Evolutionary conservation across 2,797 vertebrate species (phyloP), one percentile per base, ranked within the genome.

Genomic region (Pelobates cultripes): DNA sequence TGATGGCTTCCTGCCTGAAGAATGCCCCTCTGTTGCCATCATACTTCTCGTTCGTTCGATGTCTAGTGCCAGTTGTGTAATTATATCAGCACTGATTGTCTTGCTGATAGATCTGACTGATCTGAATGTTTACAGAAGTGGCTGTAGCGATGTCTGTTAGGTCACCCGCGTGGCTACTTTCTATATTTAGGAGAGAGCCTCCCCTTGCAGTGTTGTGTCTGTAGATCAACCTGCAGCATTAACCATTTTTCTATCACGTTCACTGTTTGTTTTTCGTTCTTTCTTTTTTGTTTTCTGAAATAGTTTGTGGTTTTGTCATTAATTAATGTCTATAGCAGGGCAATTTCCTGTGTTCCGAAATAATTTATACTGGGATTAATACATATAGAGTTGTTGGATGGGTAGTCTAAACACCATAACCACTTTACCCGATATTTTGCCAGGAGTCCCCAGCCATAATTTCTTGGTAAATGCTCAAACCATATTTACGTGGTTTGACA

Each of bases 21-120:
- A 68, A 12, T 57, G 71, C 45, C 17, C 10, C 47, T 51, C 47
- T 57, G 63, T 17, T 68, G 70, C 47, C 41, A 45, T 80, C 51
- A 43, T 55, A 47, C 15, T 60, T 60, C 41, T 60, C 43, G 3
- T n/a, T 1, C 43, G 61, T 61, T 44, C 68, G 42, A 17, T 60
- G 41, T 43, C 7, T 41, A 14, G 79, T 76, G 43, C 67, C 79
- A 81, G 73, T 76, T 81, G 79, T 71, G 67, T 81, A 28, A 71
- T 63, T 70, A 45, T 74, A 74, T 81, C 73, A 81, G 55, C 55
- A n/a, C 44, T 64, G 67, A 70, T 75, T 63, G 53, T 76, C 44
- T n/a, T 81, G 79, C 64, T 81, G 79, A 81, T 75, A 76, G 79
- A 75, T 76, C 15, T 63, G 79, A 69, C 66, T 43, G 44, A 63